Conservation (phyloP, 1,140 invertebrate genomes). For the Watersipora subatra region DNA sequence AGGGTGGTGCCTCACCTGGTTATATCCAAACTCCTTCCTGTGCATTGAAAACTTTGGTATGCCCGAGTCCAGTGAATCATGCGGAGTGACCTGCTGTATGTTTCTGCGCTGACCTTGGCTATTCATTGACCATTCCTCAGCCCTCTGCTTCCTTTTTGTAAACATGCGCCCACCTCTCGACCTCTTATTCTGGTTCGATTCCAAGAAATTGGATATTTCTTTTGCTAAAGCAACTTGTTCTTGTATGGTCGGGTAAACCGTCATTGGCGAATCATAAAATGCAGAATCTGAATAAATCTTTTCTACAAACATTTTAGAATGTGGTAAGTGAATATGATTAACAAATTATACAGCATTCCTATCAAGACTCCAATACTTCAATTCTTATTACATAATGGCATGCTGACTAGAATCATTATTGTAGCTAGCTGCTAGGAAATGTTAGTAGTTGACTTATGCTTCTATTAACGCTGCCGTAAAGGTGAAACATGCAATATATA, state of each 20-base stretch:
- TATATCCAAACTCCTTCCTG: background rate
- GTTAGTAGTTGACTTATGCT: too few species aligned
- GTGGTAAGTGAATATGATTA: too few species aligned
- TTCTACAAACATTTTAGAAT: conserved; percentile 51
- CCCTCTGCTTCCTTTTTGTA: conserved; percentile 69
- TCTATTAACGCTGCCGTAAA: too few species aligned
- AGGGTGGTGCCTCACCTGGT: background rate
- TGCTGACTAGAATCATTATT: too few species aligned
- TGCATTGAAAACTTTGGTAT: background rate
- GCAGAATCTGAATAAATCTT: conserved; percentile 83
- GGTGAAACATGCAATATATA: too few species aligned
- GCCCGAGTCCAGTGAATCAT: background rate
- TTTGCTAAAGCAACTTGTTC: conserved; percentile 83
- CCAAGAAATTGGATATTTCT: conserved; percentile 77
- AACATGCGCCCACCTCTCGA: conserved; percentile 90
- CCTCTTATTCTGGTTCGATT: conserved; percentile 74
- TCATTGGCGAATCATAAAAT: conserved; percentile 64
- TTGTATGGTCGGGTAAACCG: conserved; percentile 77
- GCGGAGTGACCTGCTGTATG: background rate
- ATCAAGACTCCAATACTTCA: too few species aligned
- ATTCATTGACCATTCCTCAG: conserved; percentile 73
- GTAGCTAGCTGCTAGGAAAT: too few species aligned
- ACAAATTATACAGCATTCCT: too few species aligned
- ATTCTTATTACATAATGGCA: too few species aligned
- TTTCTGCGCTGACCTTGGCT: conserved; percentile 21